These are phyloP conservation scores for Saccostrea echinata DNA, from an alignment of 1,140 invertebrate species.

Conservation along the genomic window DNA sequence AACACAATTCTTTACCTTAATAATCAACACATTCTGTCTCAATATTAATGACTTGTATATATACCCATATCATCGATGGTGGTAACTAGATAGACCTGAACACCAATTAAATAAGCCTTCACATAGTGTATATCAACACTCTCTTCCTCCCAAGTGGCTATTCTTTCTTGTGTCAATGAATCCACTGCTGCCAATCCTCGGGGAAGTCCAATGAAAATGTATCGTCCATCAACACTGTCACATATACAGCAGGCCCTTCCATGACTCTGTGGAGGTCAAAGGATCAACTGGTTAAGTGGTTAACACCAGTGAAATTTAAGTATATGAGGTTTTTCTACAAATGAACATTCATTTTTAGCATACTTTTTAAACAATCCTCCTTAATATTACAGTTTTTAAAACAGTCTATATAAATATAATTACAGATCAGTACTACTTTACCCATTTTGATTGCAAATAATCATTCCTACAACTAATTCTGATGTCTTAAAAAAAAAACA, in stretches of 20 bases:
- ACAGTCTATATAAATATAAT: no score
- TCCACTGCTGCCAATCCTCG: slow-evolving; percentile 72
- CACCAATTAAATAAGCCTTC: slow-evolving; percentile 62
- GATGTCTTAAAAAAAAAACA: no score
- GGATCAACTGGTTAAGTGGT: neutral
- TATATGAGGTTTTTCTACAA: no score
- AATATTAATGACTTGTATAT: slow-evolving; percentile 10
- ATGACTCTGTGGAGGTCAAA: slow-evolving; percentile 60
- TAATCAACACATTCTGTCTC: no score
- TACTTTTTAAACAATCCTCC: no score
- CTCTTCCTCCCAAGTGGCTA: slow-evolving; percentile 72
- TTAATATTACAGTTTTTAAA: no score
- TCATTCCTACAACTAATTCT: no score
- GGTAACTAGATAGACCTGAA: slow-evolving; percentile 67
- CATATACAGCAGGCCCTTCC: slow-evolving; percentile 63
- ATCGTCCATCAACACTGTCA: slow-evolving; percentile 70
- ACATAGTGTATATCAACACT: slow-evolving; percentile 70
- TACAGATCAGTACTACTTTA: no score
- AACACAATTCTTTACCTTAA: no score
- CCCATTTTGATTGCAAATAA: no score
- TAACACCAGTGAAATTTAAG: no score
- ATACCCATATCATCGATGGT: slow-evolving; percentile 77
- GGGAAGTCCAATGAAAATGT: slow-evolving; percentile 74
- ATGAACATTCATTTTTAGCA: no score
- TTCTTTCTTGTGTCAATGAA: slow-evolving; percentile 60